phyloP scores from a whole-genome alignment of 2,113 vertebrate genomes.

The Rynchops niger region DNA sequence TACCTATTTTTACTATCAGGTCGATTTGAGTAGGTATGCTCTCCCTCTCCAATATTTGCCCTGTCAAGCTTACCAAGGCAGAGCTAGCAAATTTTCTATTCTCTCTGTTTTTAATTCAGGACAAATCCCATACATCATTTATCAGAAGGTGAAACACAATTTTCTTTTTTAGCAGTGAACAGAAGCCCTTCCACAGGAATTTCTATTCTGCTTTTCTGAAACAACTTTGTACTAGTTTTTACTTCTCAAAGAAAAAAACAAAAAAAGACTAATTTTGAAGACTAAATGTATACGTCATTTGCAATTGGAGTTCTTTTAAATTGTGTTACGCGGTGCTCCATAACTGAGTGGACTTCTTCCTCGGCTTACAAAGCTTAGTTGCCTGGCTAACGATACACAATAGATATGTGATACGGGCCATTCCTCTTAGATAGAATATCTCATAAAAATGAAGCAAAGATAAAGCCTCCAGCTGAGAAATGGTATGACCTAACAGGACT shows the following conservation, averaged over 20 bases:
- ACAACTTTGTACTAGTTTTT: not conserved
- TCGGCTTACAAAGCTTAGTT: not conserved
- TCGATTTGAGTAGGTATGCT: not conserved
- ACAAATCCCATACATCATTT: not conserved
- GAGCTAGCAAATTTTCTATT: not conserved
- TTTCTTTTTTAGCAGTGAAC: not conserved
- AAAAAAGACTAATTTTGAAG: not conserved
- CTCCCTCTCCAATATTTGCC: not conserved
- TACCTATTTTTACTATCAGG: not conserved
- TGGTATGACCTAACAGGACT: not conserved
- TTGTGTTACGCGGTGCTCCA: not conserved
- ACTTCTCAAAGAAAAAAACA: not conserved
- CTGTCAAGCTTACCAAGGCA: not conserved
- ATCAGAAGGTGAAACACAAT: not conserved
- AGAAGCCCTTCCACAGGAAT: not conserved
- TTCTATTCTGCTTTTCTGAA: not conserved
- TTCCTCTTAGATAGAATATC: not conserved
- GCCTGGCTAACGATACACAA: not conserved
- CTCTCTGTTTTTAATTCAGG: not conserved
- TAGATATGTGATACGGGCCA: rapidly evolving
- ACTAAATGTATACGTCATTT: not conserved
- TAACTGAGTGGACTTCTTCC: not conserved
- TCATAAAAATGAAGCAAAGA: not conserved
- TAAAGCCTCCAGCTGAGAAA: not conserved
- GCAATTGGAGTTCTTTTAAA: not conserved